Conservation (phyloP, 2,797 vertebrate species). For the Emys orbicularis region DNA sequence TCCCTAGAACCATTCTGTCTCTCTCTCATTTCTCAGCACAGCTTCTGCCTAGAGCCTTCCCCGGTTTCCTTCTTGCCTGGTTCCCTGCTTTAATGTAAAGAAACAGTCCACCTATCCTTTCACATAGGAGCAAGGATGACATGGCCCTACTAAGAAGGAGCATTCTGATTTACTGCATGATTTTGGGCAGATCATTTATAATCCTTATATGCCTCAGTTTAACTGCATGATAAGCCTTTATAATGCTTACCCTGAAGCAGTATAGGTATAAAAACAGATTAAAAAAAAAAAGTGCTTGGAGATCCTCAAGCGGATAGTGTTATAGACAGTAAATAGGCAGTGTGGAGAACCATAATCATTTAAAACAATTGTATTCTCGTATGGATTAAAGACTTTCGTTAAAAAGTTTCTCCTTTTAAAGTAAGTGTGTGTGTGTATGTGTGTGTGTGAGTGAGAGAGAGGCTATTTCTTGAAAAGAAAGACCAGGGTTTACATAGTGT, state of each 20-base stretch:
- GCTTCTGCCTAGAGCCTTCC: background rate
- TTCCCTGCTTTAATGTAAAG: background rate
- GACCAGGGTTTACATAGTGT: background rate
- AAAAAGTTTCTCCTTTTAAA: background rate
- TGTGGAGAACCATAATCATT: background rate
- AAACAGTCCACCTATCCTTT: background rate
- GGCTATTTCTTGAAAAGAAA: constrained; percentile 19
- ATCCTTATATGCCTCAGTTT: constrained; percentile 15
- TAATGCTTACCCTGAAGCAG: constrained; percentile 24
- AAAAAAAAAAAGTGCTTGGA: background rate
- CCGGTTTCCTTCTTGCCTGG: background rate
- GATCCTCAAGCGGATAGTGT: background rate
- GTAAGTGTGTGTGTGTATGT: background rate
- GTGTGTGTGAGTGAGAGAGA: too few relatives aligned
- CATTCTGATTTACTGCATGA: constrained; percentile 4
- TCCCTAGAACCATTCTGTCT: background rate
- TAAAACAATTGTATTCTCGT: background rate
- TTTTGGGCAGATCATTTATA: background rate
- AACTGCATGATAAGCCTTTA: background rate
- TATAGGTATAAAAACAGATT: background rate
- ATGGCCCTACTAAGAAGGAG: background rate
- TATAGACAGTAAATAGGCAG: background rate
- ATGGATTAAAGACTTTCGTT: background rate
- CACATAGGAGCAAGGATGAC: background rate
- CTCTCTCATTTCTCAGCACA: background rate